Base-by-base conservation (phyloP, 2,888 invertebrate species). In the Drosophila mimetica region DNA sequence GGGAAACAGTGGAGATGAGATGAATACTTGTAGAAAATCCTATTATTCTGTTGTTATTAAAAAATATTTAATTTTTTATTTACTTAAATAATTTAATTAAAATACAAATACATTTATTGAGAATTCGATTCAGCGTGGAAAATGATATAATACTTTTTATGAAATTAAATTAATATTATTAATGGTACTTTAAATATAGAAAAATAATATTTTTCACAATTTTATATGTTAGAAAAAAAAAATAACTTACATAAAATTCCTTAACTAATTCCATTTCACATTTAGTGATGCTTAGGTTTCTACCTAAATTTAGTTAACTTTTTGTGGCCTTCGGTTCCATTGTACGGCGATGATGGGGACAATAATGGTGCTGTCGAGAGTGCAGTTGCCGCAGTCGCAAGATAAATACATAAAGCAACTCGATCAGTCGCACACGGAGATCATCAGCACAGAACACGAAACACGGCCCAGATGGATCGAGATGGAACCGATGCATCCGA, bases 401-500 rank as follows among this genome's bases (percentile, higher is more conserved):
- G 70, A 76, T 84, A 81, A 84, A 82, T 79, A 82, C 72, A 4
- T 4, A n/a, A 25, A 9, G 69, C 48, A 50, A 55, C 42, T 72
- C 78, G 81, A 82, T 84, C 85, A 79, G 71, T 79, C 79, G 76
- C 76, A 72, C 79, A 32, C 55, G 50, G 44, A 75, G 79, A 83
- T 80, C 80, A 74, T 80, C 80, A 83, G 71, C 81, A 75, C 78
- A 37, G 75, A 74, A 74, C 75, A 82, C 74, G 77, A 66, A 72
- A 66, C 75, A 63, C 44, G 72, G 64, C 44, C 50, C 50, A 58
- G 18, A 57, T 52, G 59, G 71, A 52, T n/a, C 22, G 25, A 22
- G 36, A 18, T 25, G 34, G 18, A 32, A 7, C 20, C 22, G 11
- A 44, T 25, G 25, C 16, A 14, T n/a, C 13, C 25, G 47, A 36